Base-by-base conservation (phyloP, 2,797 vertebrate species). In the Myripristis jacobus region DNA sequence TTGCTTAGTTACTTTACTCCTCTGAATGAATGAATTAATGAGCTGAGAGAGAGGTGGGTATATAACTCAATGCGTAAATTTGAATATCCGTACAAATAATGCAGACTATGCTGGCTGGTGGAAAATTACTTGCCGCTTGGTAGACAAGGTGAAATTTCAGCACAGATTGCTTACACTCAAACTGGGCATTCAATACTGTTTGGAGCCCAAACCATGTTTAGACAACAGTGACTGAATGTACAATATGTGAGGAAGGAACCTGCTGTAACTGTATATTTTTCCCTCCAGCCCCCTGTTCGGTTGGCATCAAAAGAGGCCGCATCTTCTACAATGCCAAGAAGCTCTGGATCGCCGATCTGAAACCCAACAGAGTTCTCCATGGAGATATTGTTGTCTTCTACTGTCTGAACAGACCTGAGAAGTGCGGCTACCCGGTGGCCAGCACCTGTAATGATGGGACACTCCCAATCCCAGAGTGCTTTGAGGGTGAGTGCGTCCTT, bases 401-500 rank as follows among this genome's bases (percentile, higher is more conserved):
- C 84, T 98, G 97, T 87, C 91, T 95, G 88, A 94, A 97, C 54
- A 93, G 93, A 71, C 79, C 90, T 2, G 92, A 93, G 12, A 91
- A 90, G 2, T 98, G 97, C 54, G 95, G 96, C 68, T 96, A 96
- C 6, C 94, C 93, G 0, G 94, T 94, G 11, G 87, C 81, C 6
- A 90, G 67, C 60, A 85, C 88, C 0, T 98, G 97, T 25, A 56
- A 90, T 1, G 92, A 97, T 0, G 95, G 97, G 38, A 88, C 81
- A 44, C 84, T 97, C 1, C 86, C 92, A 2, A 78, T 94, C 43
- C 96, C 97, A 2, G 88, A 84, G 11, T 98, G 97, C 77, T 98
- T 95, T 77, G 84, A 94, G 87, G 95, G 96, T 98, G 69, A 84
- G 96, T 98, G 69, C 83, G 91, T 64, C 54, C 3, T 8, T 36